These are phyloP conservation scores for Sebastes miniatus DNA, from an alignment of 2,797 vertebrate species.

Conservation along the genomic window DNA sequence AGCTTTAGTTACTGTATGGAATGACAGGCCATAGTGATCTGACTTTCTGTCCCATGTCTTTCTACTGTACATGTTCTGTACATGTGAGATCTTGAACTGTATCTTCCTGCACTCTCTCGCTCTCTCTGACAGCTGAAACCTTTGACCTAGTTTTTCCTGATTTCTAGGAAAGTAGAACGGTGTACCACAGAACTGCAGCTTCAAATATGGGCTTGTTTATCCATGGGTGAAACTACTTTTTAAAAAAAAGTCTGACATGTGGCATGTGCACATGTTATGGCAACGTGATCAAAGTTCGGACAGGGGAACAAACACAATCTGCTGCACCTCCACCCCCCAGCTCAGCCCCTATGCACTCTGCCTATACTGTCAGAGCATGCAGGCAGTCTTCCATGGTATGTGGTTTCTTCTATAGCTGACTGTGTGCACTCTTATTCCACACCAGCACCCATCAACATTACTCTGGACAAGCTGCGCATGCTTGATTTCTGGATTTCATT, in stretches of 20 bases:
- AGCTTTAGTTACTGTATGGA: background rate
- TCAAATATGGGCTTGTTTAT: conserved; percentile 11
- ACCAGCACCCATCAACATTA: background rate
- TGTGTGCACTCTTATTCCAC: background rate
- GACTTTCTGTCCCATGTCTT: background rate
- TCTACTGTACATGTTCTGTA: background rate
- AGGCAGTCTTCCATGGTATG: background rate
- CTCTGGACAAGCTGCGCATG: background rate
- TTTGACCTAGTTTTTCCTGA: conserved; percentile 62
- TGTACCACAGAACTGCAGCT: background rate
- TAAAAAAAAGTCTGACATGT: background rate
- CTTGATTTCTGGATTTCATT: background rate
- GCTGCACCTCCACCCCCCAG: background rate
- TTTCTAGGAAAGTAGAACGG: conserved; percentile 49
- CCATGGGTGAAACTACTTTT: background rate
- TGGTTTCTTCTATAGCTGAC: background rate
- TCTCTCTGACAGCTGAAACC: conserved; percentile 33
- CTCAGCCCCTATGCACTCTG: background rate
- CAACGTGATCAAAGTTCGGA: conserved; percentile 39
- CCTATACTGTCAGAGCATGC: background rate
- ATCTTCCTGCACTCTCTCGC: background rate
- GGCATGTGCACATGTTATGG: conserved; percentile 41
- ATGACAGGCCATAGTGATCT: background rate
- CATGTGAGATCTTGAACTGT: background rate
- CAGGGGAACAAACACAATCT: conserved; percentile 22